Evolutionary conservation across 2,888 invertebrate species (phyloP).

Genomic region (Hypena proboscidalis): DNA sequence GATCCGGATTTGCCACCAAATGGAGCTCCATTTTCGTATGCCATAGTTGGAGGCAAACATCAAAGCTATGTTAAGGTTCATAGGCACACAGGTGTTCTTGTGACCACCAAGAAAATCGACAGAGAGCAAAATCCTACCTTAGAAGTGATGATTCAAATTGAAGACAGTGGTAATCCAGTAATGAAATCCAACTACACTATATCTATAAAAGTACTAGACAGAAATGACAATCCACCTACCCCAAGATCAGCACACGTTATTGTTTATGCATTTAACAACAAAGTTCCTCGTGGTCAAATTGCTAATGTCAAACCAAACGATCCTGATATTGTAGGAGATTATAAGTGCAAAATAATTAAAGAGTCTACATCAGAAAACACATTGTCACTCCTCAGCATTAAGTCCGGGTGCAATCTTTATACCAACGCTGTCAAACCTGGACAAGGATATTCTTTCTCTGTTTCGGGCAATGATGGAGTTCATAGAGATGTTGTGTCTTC

Average conservation of each 20-base stretch:
- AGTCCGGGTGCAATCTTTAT: conserved; percentile 91
- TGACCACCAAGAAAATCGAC: conserved; percentile 92
- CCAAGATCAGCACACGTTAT: conserved; percentile 93
- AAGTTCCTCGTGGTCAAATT: conserved; percentile 92
- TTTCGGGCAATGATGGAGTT: conserved; percentile 95
- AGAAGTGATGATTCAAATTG: conserved; percentile 92
- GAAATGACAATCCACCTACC: conserved; percentile 96
- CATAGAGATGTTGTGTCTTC: conserved; percentile 95
- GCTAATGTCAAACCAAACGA: conserved; percentile 97
- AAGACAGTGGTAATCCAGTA: conserved; percentile 94
- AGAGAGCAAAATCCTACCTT: conserved; percentile 92
- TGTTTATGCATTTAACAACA: conserved; percentile 91
- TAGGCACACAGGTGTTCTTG: conserved; percentile 91
- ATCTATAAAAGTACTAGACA: conserved; percentile 91
- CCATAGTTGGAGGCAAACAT: conserved; percentile 91
- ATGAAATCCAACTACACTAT: conserved; percentile 93
- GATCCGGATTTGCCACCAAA: conserved; percentile 96
- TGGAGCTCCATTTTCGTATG: conserved; percentile 95
- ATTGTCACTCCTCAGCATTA: conserved; percentile 88
- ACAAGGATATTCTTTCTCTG: conserved; percentile 90
- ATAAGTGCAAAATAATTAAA: conserved; percentile 93
- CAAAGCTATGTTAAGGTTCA: conserved; percentile 91
- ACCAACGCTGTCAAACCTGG: conserved; percentile 89
- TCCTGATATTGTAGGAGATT: conserved; percentile 95
- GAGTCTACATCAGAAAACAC: conserved; percentile 86